Evolutionary conservation across 2,888 invertebrate genomes (phyloP), one percentile per base, ranked within the genome.

Genomic region (Geotrupes spiniger): DNA sequence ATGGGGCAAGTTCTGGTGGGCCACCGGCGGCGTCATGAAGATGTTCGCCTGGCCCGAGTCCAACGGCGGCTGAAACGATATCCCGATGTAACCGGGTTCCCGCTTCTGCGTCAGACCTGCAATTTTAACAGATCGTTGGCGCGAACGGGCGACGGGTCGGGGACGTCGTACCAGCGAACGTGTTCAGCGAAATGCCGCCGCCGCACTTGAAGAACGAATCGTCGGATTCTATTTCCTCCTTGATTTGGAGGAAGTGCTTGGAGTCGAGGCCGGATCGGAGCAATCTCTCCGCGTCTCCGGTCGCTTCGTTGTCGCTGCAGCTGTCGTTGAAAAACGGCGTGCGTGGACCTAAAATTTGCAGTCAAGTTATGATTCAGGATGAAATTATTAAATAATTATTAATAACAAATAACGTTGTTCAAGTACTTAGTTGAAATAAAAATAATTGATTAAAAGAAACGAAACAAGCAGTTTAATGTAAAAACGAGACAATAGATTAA

Each of bases 251-350:
- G 55, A 70, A 72, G 54, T 71, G 65, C 46, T 67, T 63, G 25
- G 60, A 59, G 21, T 68, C 61, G 27, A 57, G 21, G 26, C 54
- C 50, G 38, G 45, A 46, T 43, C 63, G 65, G 2, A 66, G 52
- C 5, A 65, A 54, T 14, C 54, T 52, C 37, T 69, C 64, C 21
- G 64, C 66, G 40, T 72, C 72, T 5, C 67, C 64, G n/a, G 65
- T 63, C 37, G 69, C 71, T 58, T 75, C 76, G 5, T 74, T 74
- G 59, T 76, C 76, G 53, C 75, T 75, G 59, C 77, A 75, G 60
- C 76, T 76, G 63, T 77, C 76, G 56, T 76, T 76, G 58, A 76
- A 68, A 61, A 74, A 77, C 38, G 72, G 68, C 2, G 71, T 71
- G 14, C 68, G 67, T 6, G 76, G 74, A 69, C 76, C 76, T 75